Evolutionary conservation across 2,797 vertebrate genomes (phyloP).

Genomic region (Lates japonicus): DNA sequence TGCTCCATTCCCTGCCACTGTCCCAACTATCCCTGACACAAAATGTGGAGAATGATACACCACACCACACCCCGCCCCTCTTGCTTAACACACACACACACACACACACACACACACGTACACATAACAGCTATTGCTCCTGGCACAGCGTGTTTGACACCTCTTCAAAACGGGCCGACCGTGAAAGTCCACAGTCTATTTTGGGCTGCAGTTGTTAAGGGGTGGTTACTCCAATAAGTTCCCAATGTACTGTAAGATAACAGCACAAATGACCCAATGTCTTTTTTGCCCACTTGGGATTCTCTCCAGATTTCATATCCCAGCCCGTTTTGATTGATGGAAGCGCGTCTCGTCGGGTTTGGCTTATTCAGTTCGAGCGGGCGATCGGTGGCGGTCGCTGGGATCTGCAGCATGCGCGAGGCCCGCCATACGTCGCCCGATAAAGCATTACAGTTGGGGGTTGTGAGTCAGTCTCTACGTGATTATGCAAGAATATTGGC

Average conservation of each 20-base stretch:
- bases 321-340: conserved; percentile 46
- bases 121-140: conserved; percentile 60
- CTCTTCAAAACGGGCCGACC: conserved; percentile 74
- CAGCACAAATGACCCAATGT: conserved; percentile 61
- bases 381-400: not conserved
- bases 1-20: conserved; percentile 70
- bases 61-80: conserved; percentile 12
- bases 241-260: conserved; percentile 81
- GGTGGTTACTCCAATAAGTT: conserved; percentile 75
- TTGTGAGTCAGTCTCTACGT: not conserved
- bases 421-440: conserved; percentile 9
- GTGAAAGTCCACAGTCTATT: conserved; percentile 78
- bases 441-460: conserved; percentile 48
- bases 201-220: conserved; percentile 79
- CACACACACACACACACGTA: conserved; percentile 49
- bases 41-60: conserved; percentile 72
- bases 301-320: conserved; percentile 68
- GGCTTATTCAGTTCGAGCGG: conserved; percentile 20
- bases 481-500: conserved; percentile 40
- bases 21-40: conserved; percentile 70
- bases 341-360: conserved; percentile 34
- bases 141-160: conserved; percentile 74
- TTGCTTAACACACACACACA: conserved; percentile 44
- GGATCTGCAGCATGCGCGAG: not conserved
- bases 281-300: too few species aligned